Evolutionary conservation across 2,888 invertebrate genomes (phyloP), one percentile per base, ranked within the genome.

Genomic region (Thymelicus acteon): DNA sequence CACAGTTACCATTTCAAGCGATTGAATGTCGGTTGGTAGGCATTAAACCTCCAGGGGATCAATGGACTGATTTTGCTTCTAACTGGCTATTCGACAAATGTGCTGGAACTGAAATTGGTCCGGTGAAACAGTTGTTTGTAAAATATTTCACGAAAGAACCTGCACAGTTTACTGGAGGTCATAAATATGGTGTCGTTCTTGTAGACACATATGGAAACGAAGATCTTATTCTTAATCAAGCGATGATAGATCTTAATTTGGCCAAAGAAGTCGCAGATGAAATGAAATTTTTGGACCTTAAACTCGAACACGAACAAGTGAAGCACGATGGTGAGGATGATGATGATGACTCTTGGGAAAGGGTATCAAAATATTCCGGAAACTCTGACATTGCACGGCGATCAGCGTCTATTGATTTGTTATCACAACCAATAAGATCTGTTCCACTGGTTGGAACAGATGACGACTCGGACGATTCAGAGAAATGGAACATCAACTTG

Each of bases 21-120:
- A 95, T 96, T 49, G 95, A 95, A 83, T 96, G 96, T 82, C 82
- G 92, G 60, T 81, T 96, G 61, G 80, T 93, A n/a, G 95, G 95
- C 31, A 78, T 95, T 0, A 77, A 82, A 73, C 94, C 95, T 0
- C 78, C 82, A 0, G 86, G 88, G 1, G 83, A 91, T 2, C 80
- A 84, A 2, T 96, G 95, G 95, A 84, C 90, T 0, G 93, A 93
- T 44, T 93, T 93, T 60, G 92, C 92, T 4, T 93, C 86, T 0
- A 94, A 95, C 78, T 90, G 94, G 82, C 84, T 96, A 31, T 93
- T 86, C 67, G 88, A 94, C 47, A 88, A 88, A 61, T 90, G 92
- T 72, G 89, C 84, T 58, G 89, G 90, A 76, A 87, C 89, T 24
- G 75, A 82, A 0, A 78, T 80, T 0, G 85, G 89, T n/a, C 78